phyloP scores from a whole-genome alignment of 2,888 invertebrate genomes.

The Tachina grossa region DNA sequence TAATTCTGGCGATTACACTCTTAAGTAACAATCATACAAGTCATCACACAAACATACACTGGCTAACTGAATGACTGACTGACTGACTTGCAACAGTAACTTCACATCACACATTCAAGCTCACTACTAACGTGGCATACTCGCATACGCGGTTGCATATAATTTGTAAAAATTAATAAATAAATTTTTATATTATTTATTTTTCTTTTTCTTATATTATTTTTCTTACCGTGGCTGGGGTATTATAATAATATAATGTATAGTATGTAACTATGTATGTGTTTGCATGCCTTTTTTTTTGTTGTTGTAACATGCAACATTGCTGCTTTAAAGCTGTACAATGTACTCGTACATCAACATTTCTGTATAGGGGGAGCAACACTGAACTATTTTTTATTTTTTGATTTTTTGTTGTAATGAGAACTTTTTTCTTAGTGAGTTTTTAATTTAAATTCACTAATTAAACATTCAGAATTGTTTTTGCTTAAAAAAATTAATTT shows the following conservation, averaged over 20 bases:
- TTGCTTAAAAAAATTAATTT: slow-evolving; percentile 47
- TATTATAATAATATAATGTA: slow-evolving; percentile 16
- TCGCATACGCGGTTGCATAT: slow-evolving; percentile 16
- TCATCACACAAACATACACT: neutral
- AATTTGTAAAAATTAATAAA: slow-evolving; percentile 58
- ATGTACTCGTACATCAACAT: neutral
- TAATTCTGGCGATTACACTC: slow-evolving; percentile 56
- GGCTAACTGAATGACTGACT: neutral
- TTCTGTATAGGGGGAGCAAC: slow-evolving; percentile 51
- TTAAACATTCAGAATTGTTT: slow-evolving; percentile 61
- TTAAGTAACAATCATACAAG: slow-evolving; percentile 12
- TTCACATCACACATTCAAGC: slow-evolving; percentile 16
- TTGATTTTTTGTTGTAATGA: slow-evolving; percentile 37
- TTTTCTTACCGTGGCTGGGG: neutral
- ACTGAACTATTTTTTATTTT: slow-evolving; percentile 54
- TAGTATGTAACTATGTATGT: too few species aligned
- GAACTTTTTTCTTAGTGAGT: slow-evolving; percentile 54
- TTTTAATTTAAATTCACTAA: slow-evolving; percentile 55
- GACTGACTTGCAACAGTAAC: slow-evolving; percentile 28
- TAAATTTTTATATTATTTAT: slow-evolving; percentile 49
- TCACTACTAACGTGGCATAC: neutral
- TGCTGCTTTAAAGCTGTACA: slow-evolving; percentile 11
- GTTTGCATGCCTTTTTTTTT: neutral
- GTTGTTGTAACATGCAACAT: slow-evolving; percentile 50
- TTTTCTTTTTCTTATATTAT: slow-evolving; percentile 8